Base-by-base conservation (phyloP, 2,888 invertebrate genomes). In the Drosophila anceps region DNA sequence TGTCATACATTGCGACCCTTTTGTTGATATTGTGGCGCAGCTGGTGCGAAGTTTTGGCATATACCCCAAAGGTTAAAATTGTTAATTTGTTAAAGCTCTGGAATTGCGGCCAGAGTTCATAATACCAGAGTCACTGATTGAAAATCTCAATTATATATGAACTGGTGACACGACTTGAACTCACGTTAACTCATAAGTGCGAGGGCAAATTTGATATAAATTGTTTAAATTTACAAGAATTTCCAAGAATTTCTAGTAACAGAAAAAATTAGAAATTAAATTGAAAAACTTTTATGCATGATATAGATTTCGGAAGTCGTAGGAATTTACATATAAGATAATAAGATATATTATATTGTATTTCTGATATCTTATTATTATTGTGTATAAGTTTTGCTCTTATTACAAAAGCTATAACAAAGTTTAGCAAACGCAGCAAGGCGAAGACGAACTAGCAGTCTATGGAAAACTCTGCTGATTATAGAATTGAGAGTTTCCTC, bases 41-140 rank as follows among this genome's bases (percentile, higher is more conserved):
- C 73, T 85, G 88, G 88, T 82, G 82, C 77, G 79, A 87, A 87
- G 58, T 83, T 83, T 72, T 72, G 73, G 64, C 81, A 73, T 71
- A 80, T 75, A 70, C 72, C 81, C 84, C 58, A 69, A 76, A 77
- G 88, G 77, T 73, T 79, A 77, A 76, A 82, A 84, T 84, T 78
- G 82, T 82, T 87, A 86, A 86, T 87, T 86, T 86, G 82, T 75
- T 84, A 79, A 83, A 82, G 79, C 68, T 69, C 62, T 70, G 73
- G 46, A 72, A 57, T 62, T 62, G 33, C 43, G 70, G 41, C 70
- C 39, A 37, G 53, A 46, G 61, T 35, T 37, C 55, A 44, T 55
- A 33, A 50, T 41, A 10, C 37, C 13, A 27, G 10, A 29, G 48
- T 48, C 33, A 31, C 33, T 60, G 65, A 68, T 68, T 65, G 61